Conservation (phyloP, 2,113 vertebrate species). For the Fregata magnificens region DNA sequence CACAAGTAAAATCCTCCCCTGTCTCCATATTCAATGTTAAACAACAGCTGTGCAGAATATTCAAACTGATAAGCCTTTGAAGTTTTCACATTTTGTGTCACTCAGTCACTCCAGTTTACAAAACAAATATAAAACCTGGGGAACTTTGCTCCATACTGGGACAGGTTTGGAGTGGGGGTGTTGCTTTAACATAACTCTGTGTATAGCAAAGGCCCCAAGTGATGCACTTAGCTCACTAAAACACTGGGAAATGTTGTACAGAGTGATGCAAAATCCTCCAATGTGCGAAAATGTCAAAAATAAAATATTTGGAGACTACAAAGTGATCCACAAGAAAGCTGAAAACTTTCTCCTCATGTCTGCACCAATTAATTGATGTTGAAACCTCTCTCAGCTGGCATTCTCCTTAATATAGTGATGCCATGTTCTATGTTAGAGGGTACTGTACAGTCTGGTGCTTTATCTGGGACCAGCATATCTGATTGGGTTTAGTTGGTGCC, state of each 20-base stretch:
- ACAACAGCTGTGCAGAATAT: conserved; percentile 38
- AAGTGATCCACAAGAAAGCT: not conserved
- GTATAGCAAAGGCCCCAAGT: not conserved
- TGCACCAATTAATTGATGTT: not conserved
- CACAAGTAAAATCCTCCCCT: not conserved
- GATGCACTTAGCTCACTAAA: not conserved
- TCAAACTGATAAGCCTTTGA: not conserved
- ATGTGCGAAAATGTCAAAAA: not conserved
- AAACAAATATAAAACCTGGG: not conserved
- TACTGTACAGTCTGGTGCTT: not conserved
- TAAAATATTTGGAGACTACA: not conserved
- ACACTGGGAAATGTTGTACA: not conserved
- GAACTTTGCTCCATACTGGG: not conserved
- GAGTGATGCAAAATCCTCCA: not conserved
- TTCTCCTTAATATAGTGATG: not conserved
- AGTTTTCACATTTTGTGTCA: not conserved
- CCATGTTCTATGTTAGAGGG: not conserved
- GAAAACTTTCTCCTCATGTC: not conserved
- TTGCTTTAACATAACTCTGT: not conserved
- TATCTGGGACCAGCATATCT: not conserved
- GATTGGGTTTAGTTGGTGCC: not conserved
- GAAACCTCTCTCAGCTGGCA: not conserved
- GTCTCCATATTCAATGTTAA: not conserved
- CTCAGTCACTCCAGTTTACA: conserved; percentile 10
- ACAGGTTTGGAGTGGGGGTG: not conserved